Conservation (phyloP, 1,140 invertebrate species). For the Parapsyche elsis region DNA sequence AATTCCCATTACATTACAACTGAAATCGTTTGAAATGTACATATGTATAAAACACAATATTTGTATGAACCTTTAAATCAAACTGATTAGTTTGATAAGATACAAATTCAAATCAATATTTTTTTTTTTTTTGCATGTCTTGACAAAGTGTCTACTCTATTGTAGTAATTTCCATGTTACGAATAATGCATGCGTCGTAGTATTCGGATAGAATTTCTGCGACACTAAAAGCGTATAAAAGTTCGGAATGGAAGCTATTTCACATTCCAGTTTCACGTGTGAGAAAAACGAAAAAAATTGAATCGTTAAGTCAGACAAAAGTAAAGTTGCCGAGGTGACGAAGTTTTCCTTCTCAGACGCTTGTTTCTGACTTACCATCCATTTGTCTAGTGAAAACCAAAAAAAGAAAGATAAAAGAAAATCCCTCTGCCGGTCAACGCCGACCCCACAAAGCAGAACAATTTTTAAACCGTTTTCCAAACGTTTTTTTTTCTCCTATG, state of each 20-base stretch:
- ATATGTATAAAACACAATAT: too few species aligned
- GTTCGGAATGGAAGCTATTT: slow-evolving; percentile 7
- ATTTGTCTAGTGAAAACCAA: neutral
- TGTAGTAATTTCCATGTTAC: too few species aligned
- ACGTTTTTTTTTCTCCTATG: too few species aligned
- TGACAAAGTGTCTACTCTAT: too few species aligned
- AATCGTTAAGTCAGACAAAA: slow-evolving; percentile 34
- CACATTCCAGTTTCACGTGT: neutral
- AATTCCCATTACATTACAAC: neutral
- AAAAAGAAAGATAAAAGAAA: neutral
- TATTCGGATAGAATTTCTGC: too few species aligned
- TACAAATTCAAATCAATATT: too few species aligned
- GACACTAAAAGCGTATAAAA: neutral
- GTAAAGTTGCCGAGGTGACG: slow-evolving; percentile 21
- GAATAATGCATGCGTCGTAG: too few species aligned
- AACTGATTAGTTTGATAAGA: too few species aligned
- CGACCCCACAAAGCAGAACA: too few species aligned
- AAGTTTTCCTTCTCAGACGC: slow-evolving; percentile 14
- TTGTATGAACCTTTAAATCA: too few species aligned
- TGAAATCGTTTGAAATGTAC: neutral
- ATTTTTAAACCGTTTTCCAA: too few species aligned
- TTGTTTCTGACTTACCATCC: slow-evolving; percentile 34
- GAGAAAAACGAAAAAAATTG: slow-evolving; percentile 32
- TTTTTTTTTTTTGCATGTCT: too few species aligned
- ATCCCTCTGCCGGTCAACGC: neutral